Conservation (phyloP, 2,797 vertebrate species). For the Rhynchonycteris naso region DNA sequence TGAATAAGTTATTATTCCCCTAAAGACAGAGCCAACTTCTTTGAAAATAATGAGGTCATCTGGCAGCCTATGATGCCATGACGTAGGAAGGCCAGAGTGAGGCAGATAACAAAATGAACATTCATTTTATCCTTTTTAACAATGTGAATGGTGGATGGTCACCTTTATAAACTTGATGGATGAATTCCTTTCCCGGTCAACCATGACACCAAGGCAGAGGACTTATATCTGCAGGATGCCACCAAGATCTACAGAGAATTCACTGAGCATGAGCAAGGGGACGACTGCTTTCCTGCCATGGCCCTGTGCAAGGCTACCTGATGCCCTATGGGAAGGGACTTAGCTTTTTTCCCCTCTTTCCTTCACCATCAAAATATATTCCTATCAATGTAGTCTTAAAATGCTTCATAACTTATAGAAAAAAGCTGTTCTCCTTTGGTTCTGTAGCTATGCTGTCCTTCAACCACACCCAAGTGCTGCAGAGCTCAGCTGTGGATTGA, state of each 20-base stretch:
- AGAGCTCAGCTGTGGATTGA: constrained; percentile 73
- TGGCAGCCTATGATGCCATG: neutral
- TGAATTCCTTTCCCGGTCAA: neutral
- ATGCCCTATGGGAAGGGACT: constrained; percentile 50
- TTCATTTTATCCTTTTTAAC: neutral
- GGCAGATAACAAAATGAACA: neutral
- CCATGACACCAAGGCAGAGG: neutral
- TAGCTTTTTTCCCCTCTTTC: neutral
- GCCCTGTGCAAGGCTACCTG: constrained; percentile 92
- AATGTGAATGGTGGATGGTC: neutral
- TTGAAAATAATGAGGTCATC: neutral
- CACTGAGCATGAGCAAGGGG: constrained; percentile 92
- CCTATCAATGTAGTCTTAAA: constrained; percentile 73
- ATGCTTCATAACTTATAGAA: constrained; percentile 82
- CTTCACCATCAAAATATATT: constrained; percentile 63
- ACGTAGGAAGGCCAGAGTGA: neutral
- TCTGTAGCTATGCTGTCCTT: constrained; percentile 60
- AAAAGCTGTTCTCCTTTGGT: constrained; percentile 74
- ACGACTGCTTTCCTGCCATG: constrained; percentile 96
- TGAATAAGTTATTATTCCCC: too few relatives aligned
- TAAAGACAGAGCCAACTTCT: neutral
- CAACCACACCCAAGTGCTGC: constrained; percentile 27
- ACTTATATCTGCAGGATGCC: constrained; percentile 88
- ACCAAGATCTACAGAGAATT: constrained; percentile 94
- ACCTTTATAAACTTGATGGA: neutral